phyloP scores from a whole-genome alignment of 35 echinoderm and acorn worm species.

The Chiridota heheva region DNA sequence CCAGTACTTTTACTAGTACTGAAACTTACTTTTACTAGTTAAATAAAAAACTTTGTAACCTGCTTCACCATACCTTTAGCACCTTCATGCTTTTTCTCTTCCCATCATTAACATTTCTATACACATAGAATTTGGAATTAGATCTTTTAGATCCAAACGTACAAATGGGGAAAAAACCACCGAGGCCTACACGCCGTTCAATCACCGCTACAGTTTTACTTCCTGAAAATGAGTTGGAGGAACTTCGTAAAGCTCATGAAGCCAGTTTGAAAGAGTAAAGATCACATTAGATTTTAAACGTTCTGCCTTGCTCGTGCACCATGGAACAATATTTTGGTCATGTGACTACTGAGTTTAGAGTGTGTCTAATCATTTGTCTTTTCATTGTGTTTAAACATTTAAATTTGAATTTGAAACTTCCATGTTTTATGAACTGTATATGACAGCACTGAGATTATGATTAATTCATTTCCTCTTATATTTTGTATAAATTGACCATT shows the following conservation, averaged over 20 bases:
- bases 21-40: too few relatives aligned
- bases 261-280: conserved; percentile 30
- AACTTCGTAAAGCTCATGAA: conserved; percentile 58
- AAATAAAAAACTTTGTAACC: too few relatives aligned
- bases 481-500: too few relatives aligned
- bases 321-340: neutral
- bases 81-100: too few relatives aligned
- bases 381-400: neutral
- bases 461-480: too few relatives aligned
- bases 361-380: neutral
- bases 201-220: conserved; percentile 87
- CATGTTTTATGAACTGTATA: neutral
- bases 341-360: neutral
- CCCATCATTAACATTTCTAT: too few relatives aligned
- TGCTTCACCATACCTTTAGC: too few relatives aligned
- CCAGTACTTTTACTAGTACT: too few relatives aligned
- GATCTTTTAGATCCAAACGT: conserved; percentile 22
- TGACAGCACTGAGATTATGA: too few relatives aligned
- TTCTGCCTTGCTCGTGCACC: neutral
- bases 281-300: neutral
- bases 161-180: conserved; percentile 24
- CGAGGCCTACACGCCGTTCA: conserved; percentile 65
- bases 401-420: neutral
- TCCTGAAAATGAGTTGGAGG: conserved; percentile 69
- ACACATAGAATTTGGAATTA: conserved; percentile 43